These are phyloP conservation scores for Phasia obesa DNA, from an alignment of 2,888 invertebrate species.

Conservation along the genomic window DNA sequence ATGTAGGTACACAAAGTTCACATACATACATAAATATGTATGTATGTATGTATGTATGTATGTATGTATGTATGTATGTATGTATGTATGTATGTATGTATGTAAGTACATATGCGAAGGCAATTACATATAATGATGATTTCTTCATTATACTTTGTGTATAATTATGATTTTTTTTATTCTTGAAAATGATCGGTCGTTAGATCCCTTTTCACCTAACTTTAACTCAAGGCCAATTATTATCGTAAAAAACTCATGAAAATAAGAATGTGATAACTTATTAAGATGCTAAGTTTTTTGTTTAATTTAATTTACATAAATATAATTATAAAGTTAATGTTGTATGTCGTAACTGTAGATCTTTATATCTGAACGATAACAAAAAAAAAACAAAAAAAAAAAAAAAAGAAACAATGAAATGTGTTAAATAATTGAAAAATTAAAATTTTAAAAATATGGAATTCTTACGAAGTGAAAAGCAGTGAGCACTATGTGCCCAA, in stretches of 20 bases:
- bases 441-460: constrained; percentile 41
- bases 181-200: constrained; percentile 12
- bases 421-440: constrained; percentile 63
- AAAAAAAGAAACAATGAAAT: constrained; percentile 28
- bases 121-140: constrained; percentile 24
- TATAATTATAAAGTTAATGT: constrained; percentile 15
- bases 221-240: constrained; percentile 65
- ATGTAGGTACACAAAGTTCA: constrained; percentile 6
- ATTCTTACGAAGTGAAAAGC: constrained; percentile 26
- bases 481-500: constrained; percentile 60
- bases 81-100: too few relatives aligned
- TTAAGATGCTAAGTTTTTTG: constrained; percentile 80
- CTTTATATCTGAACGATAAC: constrained; percentile 40
- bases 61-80: too few relatives aligned
- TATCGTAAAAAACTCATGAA: constrained; percentile 77
- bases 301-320: constrained; percentile 23
- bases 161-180: neutral
- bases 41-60: too few relatives aligned
- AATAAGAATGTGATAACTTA: constrained; percentile 78
- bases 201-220: constrained; percentile 16
- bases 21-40: too few relatives aligned
- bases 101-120: too few relatives aligned
- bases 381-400: constrained; percentile 15
- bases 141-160: constrained; percentile 1
- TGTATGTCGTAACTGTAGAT: constrained; percentile 43